Base-by-base conservation (phyloP, 1,140 invertebrate species). In the Chymomyza costata region DNA sequence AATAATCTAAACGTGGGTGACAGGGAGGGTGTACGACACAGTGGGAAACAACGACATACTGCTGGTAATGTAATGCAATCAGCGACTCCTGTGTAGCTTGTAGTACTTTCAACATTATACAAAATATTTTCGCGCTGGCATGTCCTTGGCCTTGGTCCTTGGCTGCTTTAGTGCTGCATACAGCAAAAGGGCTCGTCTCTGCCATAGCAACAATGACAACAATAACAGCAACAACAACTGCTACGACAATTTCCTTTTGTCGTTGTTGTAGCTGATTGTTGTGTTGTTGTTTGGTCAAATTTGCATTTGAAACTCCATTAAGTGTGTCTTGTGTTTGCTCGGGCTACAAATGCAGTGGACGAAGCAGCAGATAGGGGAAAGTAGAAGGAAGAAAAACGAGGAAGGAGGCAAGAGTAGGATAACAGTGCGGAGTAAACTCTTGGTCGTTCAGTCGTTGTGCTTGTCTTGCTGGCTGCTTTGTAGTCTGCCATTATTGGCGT, bases 91-190 rank as follows among this genome's bases (percentile, higher is more conserved):
- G 8, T 5, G 21, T 25, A 25, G 3, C 3, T 25, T 17, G 17
- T 40, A 19, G 10, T 5, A 21, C 40, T 38, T 28, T 51, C 25
- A 16, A 18, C 21, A 5, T 19, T 49, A 31, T 48, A 21, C 40
- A 44, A 46, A 52, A 54, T 65, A 76, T 76, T 73, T 60, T 65
- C 48, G 37, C 32, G 53, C 41, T n/a, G 48, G 32, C 45, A 48
- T 78, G 71, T 63, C 71, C 71, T 78, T 78, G 71, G 71, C 71
- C 71, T 76, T 78, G 70, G 56, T 50, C 67, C 57, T 43, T 61
- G 55, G 30, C 41, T 34, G 50, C 32, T n/a, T n/a, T n/a, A n/a
- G 14, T 60, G 61, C 56, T 34, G 34, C 35, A 25, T 17, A 32
- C 25, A 14, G 8, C 3, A 0, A 1, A 2, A 13, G 3, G 13